Evolutionary conservation across 2,888 invertebrate species (phyloP), one percentile per base, ranked within the genome.

Genomic region (Caenorhabditis sp.): DNA sequence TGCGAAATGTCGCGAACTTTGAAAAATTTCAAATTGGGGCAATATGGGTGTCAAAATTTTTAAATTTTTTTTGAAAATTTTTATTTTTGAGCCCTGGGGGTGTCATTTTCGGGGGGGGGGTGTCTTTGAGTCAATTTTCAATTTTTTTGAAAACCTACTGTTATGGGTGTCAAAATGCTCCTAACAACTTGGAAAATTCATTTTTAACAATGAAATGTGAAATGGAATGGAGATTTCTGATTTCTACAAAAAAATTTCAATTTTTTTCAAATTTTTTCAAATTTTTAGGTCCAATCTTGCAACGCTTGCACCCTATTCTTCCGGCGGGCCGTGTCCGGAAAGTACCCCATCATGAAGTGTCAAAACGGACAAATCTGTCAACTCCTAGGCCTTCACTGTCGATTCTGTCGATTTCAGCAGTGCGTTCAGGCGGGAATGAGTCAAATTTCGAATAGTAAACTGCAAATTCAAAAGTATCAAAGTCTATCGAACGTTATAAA

Each of bases 221-320:
- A 40, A 40, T 13, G 5, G 32, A 4, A 4, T 32, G 5, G 32
- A n/a, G n/a, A n/a, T 32, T 32, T 32, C 9, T 9, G 32, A 32
- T 4, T 6, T 32, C 32, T 9, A 32, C 32, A 4, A 5, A 40
- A 40, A 40, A 40, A 11, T 40, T 13, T 13, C 40, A 40, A 6
- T n/a, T n/a, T n/a, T n/a, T n/a, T n/a, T n/a, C n/a, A 40, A 40
- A 40, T 13, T 6, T 40, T 40, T 40, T 11, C 40, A 40, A 40
- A 32, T 32, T 65, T 67, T 18, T 32, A 67, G 65, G n/a, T 37
- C 65, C 53, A 3, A 22, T 44, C 47, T 18, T 47, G 47, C 47
- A 47, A 47, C 18, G 47, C 47, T 11, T 47, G 47, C 47, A 47
- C n/a, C n/a, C 47, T 47, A n/a, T 47, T 47, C 47, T 47, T 47